Conservation (phyloP, 2,888 invertebrate genomes). For the Machimus atricapillus region DNA sequence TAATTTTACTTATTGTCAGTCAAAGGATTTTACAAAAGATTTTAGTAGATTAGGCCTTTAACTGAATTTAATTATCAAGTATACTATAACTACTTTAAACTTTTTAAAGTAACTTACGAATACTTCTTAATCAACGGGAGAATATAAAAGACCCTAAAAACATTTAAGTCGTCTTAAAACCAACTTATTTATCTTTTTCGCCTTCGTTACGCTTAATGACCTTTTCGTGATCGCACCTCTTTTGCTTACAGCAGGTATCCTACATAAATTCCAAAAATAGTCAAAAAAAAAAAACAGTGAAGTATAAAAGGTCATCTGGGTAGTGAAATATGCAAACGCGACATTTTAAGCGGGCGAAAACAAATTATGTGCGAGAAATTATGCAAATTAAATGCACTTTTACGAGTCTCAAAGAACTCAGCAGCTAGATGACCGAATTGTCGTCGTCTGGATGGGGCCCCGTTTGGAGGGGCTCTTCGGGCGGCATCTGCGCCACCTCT, state of each 20-base stretch:
- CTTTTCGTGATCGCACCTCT: neutral
- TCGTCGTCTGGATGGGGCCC: neutral
- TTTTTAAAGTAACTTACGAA: neutral
- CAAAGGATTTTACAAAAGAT: too few species aligned
- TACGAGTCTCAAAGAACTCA: neutral
- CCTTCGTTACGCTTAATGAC: neutral
- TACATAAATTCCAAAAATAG: neutral
- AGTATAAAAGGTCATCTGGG: neutral
- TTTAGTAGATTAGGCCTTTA: too few species aligned
- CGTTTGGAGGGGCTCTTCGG: neutral
- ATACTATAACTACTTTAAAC: too few species aligned
- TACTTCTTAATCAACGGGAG: neutral
- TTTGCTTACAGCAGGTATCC: neutral
- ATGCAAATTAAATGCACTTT: neutral
- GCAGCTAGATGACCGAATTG: neutral
- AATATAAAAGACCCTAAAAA: neutral
- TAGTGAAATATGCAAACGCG: neutral
- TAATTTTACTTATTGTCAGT: too few species aligned
- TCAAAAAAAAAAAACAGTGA: neutral
- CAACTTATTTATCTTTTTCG: neutral
- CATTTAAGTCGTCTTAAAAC: neutral
- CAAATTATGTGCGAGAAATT: neutral
- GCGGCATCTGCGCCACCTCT: neutral
- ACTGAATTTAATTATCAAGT: too few species aligned
- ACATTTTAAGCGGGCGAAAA: neutral